Evolutionary conservation across 2,888 invertebrate genomes (phyloP).

Genomic region (Plebejus argus): DNA sequence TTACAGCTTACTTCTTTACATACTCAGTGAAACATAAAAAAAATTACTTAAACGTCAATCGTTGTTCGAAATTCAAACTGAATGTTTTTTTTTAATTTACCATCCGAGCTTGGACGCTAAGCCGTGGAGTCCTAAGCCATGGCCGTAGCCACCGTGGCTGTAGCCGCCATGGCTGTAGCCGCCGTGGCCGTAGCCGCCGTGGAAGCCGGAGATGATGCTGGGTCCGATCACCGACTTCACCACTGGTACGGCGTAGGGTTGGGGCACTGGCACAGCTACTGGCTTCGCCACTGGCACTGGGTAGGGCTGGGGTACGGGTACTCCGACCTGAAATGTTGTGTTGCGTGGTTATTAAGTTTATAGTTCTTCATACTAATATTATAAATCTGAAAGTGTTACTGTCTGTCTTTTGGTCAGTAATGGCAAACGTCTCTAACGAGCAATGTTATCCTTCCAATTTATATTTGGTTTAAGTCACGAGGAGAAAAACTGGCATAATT

Average conservation of each 20-base stretch:
- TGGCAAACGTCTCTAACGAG: too few species aligned
- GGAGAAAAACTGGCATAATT: too few species aligned
- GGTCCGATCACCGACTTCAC: slow-evolving; percentile 51
- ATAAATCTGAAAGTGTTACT: too few species aligned
- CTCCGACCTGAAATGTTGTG: slow-evolving; percentile 60
- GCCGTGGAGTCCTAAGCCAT: slow-evolving; percentile 46
- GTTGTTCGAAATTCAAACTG: slow-evolving; percentile 42
- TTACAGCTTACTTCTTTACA: slow-evolving; percentile 5
- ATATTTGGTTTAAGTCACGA: too few species aligned
- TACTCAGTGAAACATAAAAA: neutral
- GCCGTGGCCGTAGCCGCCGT: slow-evolving; percentile 41
- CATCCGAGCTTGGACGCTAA: slow-evolving; percentile 58
- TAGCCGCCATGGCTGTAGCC: slow-evolving; percentile 39
- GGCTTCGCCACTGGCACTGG: slow-evolving; percentile 71
- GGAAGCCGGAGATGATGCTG: slow-evolving; percentile 40
- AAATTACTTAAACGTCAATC: neutral
- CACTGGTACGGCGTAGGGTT: slow-evolving; percentile 61
- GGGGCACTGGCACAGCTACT: slow-evolving; percentile 66
- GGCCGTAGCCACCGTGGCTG: slow-evolving; percentile 45
- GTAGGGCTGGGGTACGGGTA: slow-evolving; percentile 73
- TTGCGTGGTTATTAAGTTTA: neutral
- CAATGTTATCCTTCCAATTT: too few species aligned
- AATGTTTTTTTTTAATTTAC: slow-evolving; percentile 50
- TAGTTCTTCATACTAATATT: neutral
- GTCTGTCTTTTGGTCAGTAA: too few species aligned